Base-by-base conservation (phyloP, 2,888 invertebrate genomes). In the Ophion costatus region DNA sequence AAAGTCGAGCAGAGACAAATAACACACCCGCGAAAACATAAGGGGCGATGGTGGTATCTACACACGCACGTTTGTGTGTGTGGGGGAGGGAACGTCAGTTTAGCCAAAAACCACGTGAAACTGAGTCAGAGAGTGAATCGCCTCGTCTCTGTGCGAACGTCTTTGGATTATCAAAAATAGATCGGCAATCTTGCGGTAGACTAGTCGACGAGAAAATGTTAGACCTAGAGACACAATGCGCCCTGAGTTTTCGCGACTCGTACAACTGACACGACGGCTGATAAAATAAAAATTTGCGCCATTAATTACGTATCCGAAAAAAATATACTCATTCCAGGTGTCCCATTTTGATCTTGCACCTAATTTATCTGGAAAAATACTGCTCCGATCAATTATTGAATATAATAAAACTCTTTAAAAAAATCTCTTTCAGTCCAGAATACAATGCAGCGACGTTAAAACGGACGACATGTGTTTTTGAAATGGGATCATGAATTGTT, bases 91-190 rank as follows among this genome's bases (percentile, higher is more conserved):
- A 78, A 59, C 45, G 61, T 22, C 22, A 73, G 14, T 38, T 64
- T 14, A 66, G 70, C 45, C 22, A 51, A 75, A 24, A 75, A 59
- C 2, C 67, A 42, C 79, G 67, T 66, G 75, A 79, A 77, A 61
- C 56, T 73, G 82, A 82, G 71, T 85, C 82, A 82, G 79, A 85
- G 75, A 63, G 79, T 78, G 45, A 45, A 45, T 45, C 45, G 45
- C 14, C 75, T 42, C 78, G 73, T 59, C 78, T 61, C 45, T 80
- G 57, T 71, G 75, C 45, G 66, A 74, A 66, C 51, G 76, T 51
- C 45, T 38, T 85, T 63, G 67, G 67, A n/a, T 61, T 45, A 80
- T 82, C 82, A 45, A 82, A 82, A 85, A 85, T 85, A 85, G 82
- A 82, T 80, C 70, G 56, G 70, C 57, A 75, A 84, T 71, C 73